These are phyloP conservation scores for Slavum lentiscoides DNA, from an alignment of 2,888 invertebrate genomes.

Conservation along the genomic window DNA sequence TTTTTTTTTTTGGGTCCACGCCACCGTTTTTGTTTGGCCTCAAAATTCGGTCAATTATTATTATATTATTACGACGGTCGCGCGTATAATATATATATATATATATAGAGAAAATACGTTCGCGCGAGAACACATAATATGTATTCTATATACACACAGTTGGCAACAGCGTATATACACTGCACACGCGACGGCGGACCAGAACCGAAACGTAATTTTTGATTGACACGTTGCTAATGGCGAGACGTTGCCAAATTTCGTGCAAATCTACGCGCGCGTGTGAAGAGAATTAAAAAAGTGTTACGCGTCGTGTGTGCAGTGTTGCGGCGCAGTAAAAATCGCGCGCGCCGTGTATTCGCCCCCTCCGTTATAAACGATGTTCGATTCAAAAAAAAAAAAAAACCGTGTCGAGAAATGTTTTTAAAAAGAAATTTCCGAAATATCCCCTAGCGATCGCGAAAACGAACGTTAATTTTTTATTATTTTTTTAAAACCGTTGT, in stretches of 20 bases:
- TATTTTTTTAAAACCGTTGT: background rate
- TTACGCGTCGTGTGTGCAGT: background rate
- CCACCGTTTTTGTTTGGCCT: constrained; percentile 34
- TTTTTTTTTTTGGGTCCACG: constrained; percentile 26
- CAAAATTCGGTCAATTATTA: constrained; percentile 47
- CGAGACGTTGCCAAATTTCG: constrained; percentile 36
- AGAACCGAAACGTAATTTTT: constrained; percentile 51
- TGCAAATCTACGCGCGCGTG: background rate
- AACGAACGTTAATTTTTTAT: background rate
- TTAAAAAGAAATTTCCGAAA: background rate
- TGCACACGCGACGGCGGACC: background rate
- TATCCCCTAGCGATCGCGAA: background rate
- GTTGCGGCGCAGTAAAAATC: no score
- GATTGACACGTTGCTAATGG: constrained; percentile 51
- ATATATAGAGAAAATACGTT: constrained; percentile 27
- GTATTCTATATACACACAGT: no score
- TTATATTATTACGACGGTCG: background rate
- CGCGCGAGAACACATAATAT: constrained; percentile 6
- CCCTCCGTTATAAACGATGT: background rate
- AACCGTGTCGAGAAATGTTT: background rate
- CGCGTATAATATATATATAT: no score
- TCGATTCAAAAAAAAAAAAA: background rate
- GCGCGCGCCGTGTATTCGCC: no score
- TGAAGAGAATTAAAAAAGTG: background rate
- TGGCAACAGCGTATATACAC: constrained; percentile 48